phyloP scores from a whole-genome alignment of 2,797 vertebrate genomes.

The Sebastes kiyomatsui region DNA sequence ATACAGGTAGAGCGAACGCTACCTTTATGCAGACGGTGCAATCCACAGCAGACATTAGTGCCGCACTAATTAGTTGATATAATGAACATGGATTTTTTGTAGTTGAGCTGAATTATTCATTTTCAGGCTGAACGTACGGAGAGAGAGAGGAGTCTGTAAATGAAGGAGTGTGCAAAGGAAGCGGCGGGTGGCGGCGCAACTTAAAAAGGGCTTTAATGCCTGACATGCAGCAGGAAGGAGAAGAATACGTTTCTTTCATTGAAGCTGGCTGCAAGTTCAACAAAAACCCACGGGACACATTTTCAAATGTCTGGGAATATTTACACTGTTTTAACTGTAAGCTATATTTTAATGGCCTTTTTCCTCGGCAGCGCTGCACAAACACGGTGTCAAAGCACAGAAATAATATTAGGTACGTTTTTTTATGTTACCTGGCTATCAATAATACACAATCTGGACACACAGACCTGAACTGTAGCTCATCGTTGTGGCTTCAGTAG shows the following conservation, averaged over 20 bases:
- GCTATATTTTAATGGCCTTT: conserved; percentile 66
- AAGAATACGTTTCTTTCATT: conserved; percentile 62
- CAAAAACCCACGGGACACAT: conserved; percentile 63
- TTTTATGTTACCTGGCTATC: conserved; percentile 21
- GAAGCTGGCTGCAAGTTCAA: conserved; percentile 61
- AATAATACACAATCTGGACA: conserved; percentile 7
- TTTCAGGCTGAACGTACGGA: conserved; percentile 22
- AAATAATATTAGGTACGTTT: conserved; percentile 22
- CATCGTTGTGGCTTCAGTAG: neutral
- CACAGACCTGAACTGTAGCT: conserved; percentile 10
- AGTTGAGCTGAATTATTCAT: conserved; percentile 51
- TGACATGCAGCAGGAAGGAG: conserved; percentile 48
- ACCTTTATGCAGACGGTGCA: neutral
- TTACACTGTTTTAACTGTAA: conserved; percentile 67
- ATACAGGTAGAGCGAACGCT: neutral
- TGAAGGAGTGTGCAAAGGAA: conserved; percentile 27
- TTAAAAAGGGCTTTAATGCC: conserved; percentile 51
- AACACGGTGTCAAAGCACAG: conserved; percentile 32
- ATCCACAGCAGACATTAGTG: conserved; percentile 11
- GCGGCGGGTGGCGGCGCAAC: conserved; percentile 31
- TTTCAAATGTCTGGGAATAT: conserved; percentile 72
- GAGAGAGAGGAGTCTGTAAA: conserved; percentile 9
- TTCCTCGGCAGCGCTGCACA: conserved; percentile 27
- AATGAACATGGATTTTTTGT: conserved; percentile 27
- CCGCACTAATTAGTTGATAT: conserved; percentile 52